phyloP scores from a whole-genome alignment of 2,797 vertebrate species.

The Muscicapa striata region DNA sequence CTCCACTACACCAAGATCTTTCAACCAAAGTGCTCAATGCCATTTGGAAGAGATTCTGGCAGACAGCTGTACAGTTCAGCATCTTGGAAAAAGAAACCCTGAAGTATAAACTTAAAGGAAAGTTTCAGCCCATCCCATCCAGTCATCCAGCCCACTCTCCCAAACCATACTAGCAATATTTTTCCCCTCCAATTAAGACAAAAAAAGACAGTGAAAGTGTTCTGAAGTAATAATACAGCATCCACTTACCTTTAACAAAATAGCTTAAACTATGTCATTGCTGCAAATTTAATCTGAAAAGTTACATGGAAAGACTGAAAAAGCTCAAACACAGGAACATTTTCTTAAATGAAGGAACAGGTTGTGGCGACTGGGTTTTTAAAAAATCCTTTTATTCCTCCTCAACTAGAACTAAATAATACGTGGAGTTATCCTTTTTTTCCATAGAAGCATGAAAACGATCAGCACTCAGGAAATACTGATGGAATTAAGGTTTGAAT shows the following conservation, averaged over 20 bases:
- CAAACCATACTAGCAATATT: neutral
- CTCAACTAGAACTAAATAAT: neutral
- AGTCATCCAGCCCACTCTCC: neutral
- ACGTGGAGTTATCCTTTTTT: neutral
- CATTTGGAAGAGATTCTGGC: neutral
- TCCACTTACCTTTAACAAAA: neutral
- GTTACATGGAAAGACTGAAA: neutral
- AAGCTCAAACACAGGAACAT: neutral
- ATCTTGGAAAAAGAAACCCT: neutral
- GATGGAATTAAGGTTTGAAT: slow-evolving; percentile 21
- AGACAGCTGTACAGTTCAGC: neutral
- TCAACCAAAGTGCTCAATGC: neutral
- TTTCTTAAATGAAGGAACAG: neutral
- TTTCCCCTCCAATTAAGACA: neutral
- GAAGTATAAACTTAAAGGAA: neutral
- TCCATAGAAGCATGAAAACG: slow-evolving; percentile 27
- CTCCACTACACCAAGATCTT: neutral
- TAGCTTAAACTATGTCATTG: neutral
- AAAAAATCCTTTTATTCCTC: neutral
- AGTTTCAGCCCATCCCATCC: neutral
- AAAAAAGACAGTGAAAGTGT: neutral
- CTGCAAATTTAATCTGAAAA: neutral
- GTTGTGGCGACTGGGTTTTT: neutral
- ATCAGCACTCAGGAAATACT: slow-evolving; percentile 45
- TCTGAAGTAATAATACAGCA: neutral